phyloP scores from a whole-genome alignment of 2,113 vertebrate species.

The Motacilla tschutschensis region DNA sequence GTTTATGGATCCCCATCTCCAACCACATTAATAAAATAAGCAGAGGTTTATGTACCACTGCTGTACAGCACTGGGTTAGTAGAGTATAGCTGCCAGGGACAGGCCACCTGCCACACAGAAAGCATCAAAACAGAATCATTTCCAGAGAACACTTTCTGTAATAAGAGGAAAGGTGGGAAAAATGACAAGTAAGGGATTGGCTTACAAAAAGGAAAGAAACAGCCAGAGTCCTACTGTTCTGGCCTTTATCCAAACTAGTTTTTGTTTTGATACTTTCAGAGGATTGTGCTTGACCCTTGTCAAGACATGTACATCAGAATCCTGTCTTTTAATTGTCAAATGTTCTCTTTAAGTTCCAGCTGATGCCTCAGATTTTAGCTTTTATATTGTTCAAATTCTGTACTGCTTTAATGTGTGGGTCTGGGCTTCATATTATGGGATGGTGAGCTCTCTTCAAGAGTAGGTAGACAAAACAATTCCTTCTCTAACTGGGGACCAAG shows the following conservation, averaged over 20 bases:
- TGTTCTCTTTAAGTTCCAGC: not conserved
- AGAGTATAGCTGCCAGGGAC: not conserved
- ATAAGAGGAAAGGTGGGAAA: not conserved
- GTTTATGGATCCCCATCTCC: not conserved
- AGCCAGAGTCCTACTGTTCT: not conserved
- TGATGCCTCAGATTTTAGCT: not conserved
- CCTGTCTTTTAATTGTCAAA: not conserved
- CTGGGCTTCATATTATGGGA: not conserved
- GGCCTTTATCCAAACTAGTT: not conserved
- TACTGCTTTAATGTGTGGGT: not conserved
- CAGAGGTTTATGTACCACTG: not conserved
- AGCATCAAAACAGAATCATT: not conserved
- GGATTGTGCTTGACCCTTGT: not conserved
- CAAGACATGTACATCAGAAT: not conserved
- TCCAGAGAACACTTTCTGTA: not conserved
- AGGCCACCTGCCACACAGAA: slow-evolving; percentile 16
- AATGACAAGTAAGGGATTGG: not conserved
- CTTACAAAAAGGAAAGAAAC: not conserved
- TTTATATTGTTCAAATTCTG: not conserved
- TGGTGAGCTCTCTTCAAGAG: not conserved
- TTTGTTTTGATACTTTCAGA: not conserved
- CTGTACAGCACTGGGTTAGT: not conserved
- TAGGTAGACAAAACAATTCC: not conserved
- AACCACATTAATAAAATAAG: slow-evolving; percentile 6
- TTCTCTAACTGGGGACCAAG: not conserved